phyloP scores from a whole-genome alignment of 2,888 invertebrate species.

The Agapetus fuscipes region DNA sequence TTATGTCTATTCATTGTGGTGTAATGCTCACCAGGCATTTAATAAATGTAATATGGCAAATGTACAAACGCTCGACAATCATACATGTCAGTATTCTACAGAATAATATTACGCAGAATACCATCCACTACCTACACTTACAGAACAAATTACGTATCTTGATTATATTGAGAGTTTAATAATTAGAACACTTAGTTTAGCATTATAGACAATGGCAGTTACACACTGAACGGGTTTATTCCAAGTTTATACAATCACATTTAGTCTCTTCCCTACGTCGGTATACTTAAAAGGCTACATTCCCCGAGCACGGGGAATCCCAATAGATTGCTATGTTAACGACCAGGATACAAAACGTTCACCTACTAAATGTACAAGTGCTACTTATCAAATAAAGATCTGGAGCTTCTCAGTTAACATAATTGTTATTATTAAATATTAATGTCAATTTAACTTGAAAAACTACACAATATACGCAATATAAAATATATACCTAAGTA shows the following conservation, averaged over 20 bases:
- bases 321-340: conserved; percentile 6
- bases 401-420: too few species aligned
- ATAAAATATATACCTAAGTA: conserved; percentile 14
- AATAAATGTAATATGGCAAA: conserved; percentile 21
- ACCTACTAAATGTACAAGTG: conserved; percentile 14
- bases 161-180: conserved; percentile 16
- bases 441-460: conserved; percentile 8
- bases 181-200: conserved; percentile 12
- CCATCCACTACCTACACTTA: conserved; percentile 14
- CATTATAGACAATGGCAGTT: conserved; percentile 14
- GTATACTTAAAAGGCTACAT: conserved; percentile 19
- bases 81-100: conserved; percentile 17
- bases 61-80: conserved; percentile 20
- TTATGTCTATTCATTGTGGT: too few species aligned
- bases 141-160: conserved; percentile 41
- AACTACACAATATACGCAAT: conserved; percentile 12
- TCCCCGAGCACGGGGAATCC: conserved; percentile 4
- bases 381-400: conserved; percentile 12
- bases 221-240: conserved; percentile 14
- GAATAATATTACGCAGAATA: too few species aligned
- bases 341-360: conserved; percentile 10
- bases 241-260: conserved; percentile 14
- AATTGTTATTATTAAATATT: too few species aligned
- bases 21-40: conserved; percentile 16
- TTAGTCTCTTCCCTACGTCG: conserved; percentile 15